Conservation (phyloP, 2,888 invertebrate genomes). For the Cephus pulcher region DNA sequence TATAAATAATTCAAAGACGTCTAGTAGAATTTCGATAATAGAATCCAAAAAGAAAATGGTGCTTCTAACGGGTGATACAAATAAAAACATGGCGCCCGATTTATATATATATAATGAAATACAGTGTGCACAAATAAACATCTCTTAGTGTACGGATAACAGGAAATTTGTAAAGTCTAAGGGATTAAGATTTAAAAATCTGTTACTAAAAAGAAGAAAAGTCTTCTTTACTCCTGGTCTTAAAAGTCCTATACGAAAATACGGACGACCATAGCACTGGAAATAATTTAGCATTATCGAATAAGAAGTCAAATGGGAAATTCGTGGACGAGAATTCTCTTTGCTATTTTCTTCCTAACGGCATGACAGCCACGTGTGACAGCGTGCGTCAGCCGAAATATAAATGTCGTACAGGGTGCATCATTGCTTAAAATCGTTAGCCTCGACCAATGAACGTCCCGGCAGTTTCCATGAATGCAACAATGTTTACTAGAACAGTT, state of each 20-base stretch:
- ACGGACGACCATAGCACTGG: neutral
- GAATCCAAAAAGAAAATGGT: conserved; percentile 23
- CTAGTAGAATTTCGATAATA: conserved; percentile 14
- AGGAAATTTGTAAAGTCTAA: neutral
- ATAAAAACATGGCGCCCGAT: neutral
- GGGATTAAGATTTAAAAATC: neutral
- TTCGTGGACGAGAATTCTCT: neutral
- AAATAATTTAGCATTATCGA: neutral
- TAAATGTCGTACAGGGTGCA: conserved; percentile 29
- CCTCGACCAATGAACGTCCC: conserved; percentile 11
- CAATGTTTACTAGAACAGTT: neutral
- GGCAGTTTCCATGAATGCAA: neutral
- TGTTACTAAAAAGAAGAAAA: neutral
- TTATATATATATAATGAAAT: too few relatives aligned
- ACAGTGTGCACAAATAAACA: neutral
- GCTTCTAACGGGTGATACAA: conserved; percentile 10
- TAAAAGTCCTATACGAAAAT: neutral
- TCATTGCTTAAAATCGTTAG: conserved; percentile 21
- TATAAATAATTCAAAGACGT: conserved; percentile 10
- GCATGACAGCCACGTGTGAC: neutral
- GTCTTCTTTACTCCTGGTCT: neutral
- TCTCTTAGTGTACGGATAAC: too few relatives aligned
- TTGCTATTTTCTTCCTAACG: neutral
- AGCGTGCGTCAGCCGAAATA: neutral
- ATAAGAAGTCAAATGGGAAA: neutral